A percentile compares a stretch with the other conserved stretches of the same genome.
Conservation (phyloP, 2,797 vertebrate genomes). For the Pangasius larnaudii region DNA sequence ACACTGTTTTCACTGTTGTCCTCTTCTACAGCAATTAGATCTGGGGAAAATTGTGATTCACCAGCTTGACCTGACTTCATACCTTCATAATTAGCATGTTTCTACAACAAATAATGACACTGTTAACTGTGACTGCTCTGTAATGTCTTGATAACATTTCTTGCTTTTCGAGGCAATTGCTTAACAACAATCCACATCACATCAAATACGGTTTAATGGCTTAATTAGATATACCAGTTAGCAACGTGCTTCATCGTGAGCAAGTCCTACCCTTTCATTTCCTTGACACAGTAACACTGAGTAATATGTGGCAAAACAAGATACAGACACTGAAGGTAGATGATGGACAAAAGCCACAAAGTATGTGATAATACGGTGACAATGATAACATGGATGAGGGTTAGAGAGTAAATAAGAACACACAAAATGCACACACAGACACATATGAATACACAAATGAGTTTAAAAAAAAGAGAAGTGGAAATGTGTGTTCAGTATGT, state of each 20-base stretch:
- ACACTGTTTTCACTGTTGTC: background rate
- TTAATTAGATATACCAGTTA: background rate
- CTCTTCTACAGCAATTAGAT: background rate
- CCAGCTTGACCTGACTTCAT: background rate
- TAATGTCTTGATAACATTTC: background rate
- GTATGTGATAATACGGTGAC: background rate
- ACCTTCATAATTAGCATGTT: background rate
- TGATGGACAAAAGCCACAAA: background rate
- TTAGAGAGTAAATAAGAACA: background rate
- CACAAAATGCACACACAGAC: background rate
- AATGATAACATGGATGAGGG: background rate
- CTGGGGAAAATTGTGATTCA: background rate
- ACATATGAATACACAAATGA: background rate
- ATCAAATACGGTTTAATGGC: too few relatives aligned
- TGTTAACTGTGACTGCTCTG: background rate
- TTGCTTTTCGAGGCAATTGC: too few relatives aligned
- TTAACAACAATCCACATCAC: background rate
- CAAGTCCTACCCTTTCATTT: background rate
- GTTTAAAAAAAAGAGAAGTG: background rate
- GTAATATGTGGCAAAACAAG: background rate
- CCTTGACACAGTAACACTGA: slow-evolving; percentile 1
- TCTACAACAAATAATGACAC: background rate
- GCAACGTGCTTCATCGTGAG: background rate
- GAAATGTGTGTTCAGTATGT: background rate
- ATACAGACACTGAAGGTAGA: background rate